These are phyloP conservation scores for Sciaenops ocellatus DNA, from an alignment of 2,797 vertebrate species.

Conservation along the genomic window DNA sequence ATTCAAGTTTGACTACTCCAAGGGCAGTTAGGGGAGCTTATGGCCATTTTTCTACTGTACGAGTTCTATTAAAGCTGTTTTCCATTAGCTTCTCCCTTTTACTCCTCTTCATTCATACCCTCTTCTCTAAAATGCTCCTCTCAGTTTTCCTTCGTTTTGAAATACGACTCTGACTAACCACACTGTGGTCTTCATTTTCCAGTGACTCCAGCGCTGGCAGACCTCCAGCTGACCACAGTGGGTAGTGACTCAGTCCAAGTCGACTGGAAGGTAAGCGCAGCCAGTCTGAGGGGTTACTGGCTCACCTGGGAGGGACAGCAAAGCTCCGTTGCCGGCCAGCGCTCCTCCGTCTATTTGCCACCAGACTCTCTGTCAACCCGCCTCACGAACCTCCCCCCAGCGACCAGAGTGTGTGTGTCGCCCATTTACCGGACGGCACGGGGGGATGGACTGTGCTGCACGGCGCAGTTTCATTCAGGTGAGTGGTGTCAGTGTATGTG, in stretches of 20 bases:
- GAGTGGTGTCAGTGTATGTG: slow-evolving; percentile 11
- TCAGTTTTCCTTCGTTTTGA: slow-evolving; percentile 1
- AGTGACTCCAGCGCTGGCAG: slow-evolving; percentile 84
- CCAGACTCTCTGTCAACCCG: slow-evolving; percentile 82
- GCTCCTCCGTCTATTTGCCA: slow-evolving; percentile 81
- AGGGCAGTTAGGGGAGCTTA: neutral
- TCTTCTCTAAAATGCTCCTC: neutral
- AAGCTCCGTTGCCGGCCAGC: slow-evolving; percentile 47
- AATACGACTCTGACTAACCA: slow-evolving; percentile 2
- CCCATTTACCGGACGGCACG: slow-evolving; percentile 84
- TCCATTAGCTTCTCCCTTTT: neutral
- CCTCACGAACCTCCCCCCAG: slow-evolving; percentile 80
- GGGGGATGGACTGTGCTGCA: slow-evolving; percentile 87
- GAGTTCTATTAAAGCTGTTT: neutral
- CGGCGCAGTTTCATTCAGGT: slow-evolving; percentile 82
- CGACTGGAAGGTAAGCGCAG: slow-evolving; percentile 79
- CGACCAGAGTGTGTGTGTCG: slow-evolving; percentile 85
- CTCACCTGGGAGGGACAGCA: slow-evolving; percentile 84
- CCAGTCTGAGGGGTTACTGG: slow-evolving; percentile 86
- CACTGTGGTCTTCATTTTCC: slow-evolving; percentile 37
- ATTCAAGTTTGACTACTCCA: slow-evolving; percentile 44
- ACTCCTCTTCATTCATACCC: slow-evolving; percentile 5
- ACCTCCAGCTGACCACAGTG: slow-evolving; percentile 85
- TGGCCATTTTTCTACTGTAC: neutral
- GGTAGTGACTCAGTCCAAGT: slow-evolving; percentile 85